These are phyloP conservation scores for Clusia tigrina DNA, from an alignment of 2,888 invertebrate genomes.

Conservation along the genomic window DNA sequence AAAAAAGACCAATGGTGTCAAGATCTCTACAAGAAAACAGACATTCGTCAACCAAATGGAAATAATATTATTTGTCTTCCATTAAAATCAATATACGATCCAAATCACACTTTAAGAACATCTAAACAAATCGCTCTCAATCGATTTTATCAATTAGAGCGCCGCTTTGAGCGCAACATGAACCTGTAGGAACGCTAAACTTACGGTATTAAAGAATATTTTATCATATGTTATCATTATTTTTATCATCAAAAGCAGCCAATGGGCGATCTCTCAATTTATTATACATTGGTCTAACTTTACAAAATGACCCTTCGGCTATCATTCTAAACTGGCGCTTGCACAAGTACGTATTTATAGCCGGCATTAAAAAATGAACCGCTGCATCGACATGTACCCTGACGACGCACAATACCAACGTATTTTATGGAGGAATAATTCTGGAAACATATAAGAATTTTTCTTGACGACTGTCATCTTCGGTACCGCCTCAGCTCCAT, in stretches of 20 bases:
- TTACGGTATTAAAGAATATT: not conserved
- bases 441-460: not conserved
- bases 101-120: too few relatives aligned
- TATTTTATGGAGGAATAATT: not conserved
- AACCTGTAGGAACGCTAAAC: not conserved
- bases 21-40: not conserved
- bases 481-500: slow-evolving; percentile 1
- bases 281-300: too few relatives aligned
- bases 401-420: slow-evolving; percentile 4
- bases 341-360: too few relatives aligned
- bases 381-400: not conserved
- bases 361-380: not conserved
- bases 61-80: not conserved
- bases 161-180: not conserved
- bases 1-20: not conserved
- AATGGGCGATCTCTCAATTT: too few relatives aligned
- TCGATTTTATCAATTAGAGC: not conserved
- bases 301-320: too few relatives aligned
- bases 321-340: too few relatives aligned
- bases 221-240: too few relatives aligned
- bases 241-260: too few relatives aligned
- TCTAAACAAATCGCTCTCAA: too few relatives aligned
- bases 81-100: not conserved
- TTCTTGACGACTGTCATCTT: not conserved
- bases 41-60: not conserved